Percentiles rank a stretch among this genome's conserved stretches.
These are phyloP conservation scores for Gortyna flavago DNA, from an alignment of 2,888 invertebrate genomes.

Conservation along the genomic window DNA sequence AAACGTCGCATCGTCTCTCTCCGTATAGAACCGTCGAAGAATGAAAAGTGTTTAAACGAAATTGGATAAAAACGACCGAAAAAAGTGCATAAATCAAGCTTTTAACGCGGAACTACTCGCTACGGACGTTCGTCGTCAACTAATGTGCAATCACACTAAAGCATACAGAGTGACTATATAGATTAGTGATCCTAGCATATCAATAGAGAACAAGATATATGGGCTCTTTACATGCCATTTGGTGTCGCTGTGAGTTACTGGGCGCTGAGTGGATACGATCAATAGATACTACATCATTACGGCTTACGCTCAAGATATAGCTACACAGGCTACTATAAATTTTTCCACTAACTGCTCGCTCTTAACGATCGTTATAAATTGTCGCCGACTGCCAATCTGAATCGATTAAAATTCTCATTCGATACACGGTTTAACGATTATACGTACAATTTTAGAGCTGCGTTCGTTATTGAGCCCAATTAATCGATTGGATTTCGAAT, in stretches of 20 bases:
- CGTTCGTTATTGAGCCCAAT: slow-evolving; percentile 35
- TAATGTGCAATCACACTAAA: slow-evolving; percentile 49
- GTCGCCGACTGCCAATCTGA: slow-evolving; percentile 25
- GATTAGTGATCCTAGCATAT: slow-evolving; percentile 60
- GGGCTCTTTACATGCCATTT: slow-evolving; percentile 68
- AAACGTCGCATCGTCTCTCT: slow-evolving; percentile 27
- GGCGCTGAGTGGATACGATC: slow-evolving; percentile 60
- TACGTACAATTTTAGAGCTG: slow-evolving; percentile 41
- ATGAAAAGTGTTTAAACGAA: slow-evolving; percentile 54
- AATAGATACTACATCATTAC: slow-evolving; percentile 68
- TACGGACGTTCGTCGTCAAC: slow-evolving; percentile 21
- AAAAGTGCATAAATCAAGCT: slow-evolving; percentile 32
- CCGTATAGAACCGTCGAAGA: slow-evolving; percentile 38
- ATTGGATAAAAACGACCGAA: slow-evolving; percentile 44
- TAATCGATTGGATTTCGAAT: slow-evolving; percentile 38
- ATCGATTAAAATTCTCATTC: slow-evolving; percentile 53
- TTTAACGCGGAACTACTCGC: slow-evolving; percentile 22
- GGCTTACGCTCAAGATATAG: slow-evolving; percentile 59
- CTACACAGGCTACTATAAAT: slow-evolving; percentile 34
- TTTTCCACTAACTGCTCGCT: slow-evolving; percentile 37
- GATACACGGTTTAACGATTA: slow-evolving; percentile 47
- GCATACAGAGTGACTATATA: slow-evolving; percentile 52
- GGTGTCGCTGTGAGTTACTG: slow-evolving; percentile 55
- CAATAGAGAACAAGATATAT: slow-evolving; percentile 71
- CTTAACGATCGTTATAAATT: slow-evolving; percentile 48